These are phyloP conservation scores for Cuniculus paca DNA, from an alignment of 2,797 vertebrate species.

Conservation along the genomic window DNA sequence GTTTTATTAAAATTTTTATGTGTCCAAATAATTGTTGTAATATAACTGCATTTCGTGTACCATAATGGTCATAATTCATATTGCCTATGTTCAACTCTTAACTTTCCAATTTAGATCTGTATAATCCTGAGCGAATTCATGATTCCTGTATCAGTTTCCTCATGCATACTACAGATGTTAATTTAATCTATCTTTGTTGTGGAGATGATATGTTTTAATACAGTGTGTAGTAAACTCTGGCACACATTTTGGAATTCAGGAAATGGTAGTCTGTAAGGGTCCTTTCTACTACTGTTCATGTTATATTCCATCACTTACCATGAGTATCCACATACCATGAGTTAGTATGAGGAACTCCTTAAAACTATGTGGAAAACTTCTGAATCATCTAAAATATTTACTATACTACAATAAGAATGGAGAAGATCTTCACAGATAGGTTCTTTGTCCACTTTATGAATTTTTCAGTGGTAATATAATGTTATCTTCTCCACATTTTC, in stretches of 20 bases:
- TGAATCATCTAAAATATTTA: not conserved
- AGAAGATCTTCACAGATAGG: not conserved
- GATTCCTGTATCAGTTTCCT: not conserved
- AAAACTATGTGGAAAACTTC: not conserved
- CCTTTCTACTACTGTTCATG: not conserved
- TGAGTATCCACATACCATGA: not conserved
- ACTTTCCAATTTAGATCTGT: not conserved
- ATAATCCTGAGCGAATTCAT: not conserved
- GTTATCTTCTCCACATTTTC: constrained; percentile 2
- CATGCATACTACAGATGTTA: not conserved
- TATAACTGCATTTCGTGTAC: not conserved
- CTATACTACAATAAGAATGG: not conserved
- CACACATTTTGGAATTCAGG: not conserved
- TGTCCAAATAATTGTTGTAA: constrained; percentile 7
- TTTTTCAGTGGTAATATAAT: not conserved
- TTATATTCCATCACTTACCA: not conserved
- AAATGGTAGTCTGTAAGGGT: not conserved
- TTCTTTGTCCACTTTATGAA: not conserved
- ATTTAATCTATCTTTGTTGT: not conserved
- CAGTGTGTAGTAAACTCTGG: not conserved
- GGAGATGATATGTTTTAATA: not conserved
- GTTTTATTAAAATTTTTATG: constrained; percentile 11
- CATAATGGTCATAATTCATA: not conserved
- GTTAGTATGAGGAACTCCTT: not conserved
- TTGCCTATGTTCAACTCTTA: not conserved